These are phyloP conservation scores for Bombus ignitus DNA, from an alignment of 1,140 invertebrate genomes.

Conservation along the genomic window DNA sequence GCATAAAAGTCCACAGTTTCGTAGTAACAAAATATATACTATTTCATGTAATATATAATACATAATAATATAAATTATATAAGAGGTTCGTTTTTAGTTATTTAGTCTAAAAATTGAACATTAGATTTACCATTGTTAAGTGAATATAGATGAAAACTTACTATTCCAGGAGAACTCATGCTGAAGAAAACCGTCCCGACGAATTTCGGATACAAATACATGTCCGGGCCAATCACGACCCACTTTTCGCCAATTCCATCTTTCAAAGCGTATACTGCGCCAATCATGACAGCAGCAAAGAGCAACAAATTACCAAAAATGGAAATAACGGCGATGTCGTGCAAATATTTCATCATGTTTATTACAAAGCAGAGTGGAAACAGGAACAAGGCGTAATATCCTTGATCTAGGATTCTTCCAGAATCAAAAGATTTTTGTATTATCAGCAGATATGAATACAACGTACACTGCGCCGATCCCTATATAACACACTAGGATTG, in stretches of 20 bases:
- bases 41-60: too few species aligned
- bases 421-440: slow-evolving; percentile 62
- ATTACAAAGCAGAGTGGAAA: slow-evolving; percentile 67
- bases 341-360: slow-evolving; percentile 61
- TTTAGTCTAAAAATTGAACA: too few species aligned
- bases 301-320: slow-evolving; percentile 62
- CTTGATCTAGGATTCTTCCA: slow-evolving; percentile 37
- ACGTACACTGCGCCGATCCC: slow-evolving; percentile 70
- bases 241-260: slow-evolving; percentile 62
- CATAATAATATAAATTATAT: too few species aligned
- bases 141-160: slow-evolving; percentile 11
- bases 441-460: slow-evolving; percentile 62
- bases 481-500: slow-evolving; percentile 65
- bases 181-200: slow-evolving; percentile 69
- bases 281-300: slow-evolving; percentile 53
- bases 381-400: slow-evolving; percentile 63
- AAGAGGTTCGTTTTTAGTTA: too few species aligned
- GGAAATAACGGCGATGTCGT: slow-evolving; percentile 59
- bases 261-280: slow-evolving; percentile 64
- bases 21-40: too few species aligned
- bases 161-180: slow-evolving; percentile 69
- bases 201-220: slow-evolving; percentile 66
- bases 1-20: too few species aligned
- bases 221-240: slow-evolving; percentile 37
- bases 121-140: too few species aligned